These are phyloP conservation scores for Xestia ashworthii DNA, from an alignment of 2,888 invertebrate genomes.

Conservation along the genomic window DNA sequence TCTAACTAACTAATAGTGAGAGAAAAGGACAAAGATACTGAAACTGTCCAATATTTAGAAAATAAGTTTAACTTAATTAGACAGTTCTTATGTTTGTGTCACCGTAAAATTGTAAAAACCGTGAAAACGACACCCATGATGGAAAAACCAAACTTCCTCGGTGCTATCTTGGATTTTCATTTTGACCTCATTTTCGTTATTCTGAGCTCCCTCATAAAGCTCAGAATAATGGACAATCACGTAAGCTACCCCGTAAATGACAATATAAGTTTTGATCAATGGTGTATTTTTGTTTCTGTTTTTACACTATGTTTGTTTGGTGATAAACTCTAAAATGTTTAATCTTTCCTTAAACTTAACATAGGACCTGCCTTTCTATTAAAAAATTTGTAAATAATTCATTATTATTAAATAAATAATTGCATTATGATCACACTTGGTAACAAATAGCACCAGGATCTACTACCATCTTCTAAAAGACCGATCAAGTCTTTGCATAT, in stretches of 20 bases:
- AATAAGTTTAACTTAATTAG: neutral
- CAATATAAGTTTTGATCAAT: neutral
- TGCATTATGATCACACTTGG: constrained; percentile 34
- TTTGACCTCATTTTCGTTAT: too few species aligned
- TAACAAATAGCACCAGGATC: constrained; percentile 28
- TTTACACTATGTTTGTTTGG: neutral
- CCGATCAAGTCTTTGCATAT: neutral
- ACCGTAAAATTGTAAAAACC: too few species aligned
- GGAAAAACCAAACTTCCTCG: too few species aligned
- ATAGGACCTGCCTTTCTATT: neutral
- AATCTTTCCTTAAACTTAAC: neutral
- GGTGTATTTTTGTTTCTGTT: neutral
- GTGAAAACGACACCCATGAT: too few species aligned
- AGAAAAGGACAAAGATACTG: neutral
- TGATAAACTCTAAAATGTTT: constrained; percentile 3
- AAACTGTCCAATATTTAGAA: neutral
- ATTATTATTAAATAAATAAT: constrained; percentile 11
- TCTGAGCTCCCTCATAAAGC: too few species aligned
- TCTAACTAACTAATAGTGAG: neutral
- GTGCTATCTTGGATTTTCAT: too few species aligned
- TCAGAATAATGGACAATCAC: too few species aligned
- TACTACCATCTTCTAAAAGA: constrained; percentile 11
- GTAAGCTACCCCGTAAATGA: too few species aligned
- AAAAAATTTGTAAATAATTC: neutral
- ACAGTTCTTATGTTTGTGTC: too few species aligned